Conservation (phyloP, 2,797 vertebrate genomes). For the Sebastes hopkinsi region DNA sequence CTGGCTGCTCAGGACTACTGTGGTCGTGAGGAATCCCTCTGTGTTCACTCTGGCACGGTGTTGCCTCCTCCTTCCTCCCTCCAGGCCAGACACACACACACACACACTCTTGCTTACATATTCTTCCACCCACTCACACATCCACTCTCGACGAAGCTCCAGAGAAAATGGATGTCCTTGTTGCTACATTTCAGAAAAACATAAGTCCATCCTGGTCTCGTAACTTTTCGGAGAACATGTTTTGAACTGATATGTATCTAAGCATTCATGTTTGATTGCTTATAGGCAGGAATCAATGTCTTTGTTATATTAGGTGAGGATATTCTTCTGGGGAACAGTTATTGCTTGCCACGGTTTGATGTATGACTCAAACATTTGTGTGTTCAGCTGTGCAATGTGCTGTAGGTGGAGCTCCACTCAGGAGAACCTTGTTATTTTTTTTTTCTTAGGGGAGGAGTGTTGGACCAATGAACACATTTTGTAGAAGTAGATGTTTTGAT, state of each 20-base stretch:
- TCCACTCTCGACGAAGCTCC: conserved; percentile 37
- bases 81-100: neutral
- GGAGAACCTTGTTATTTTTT: conserved; percentile 39
- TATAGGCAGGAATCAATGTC: neutral
- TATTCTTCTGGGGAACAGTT: conserved; percentile 7
- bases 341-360: conserved; percentile 38
- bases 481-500: conserved; percentile 59
- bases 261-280: conserved; percentile 1
- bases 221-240: conserved; percentile 2
- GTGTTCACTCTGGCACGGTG: conserved; percentile 38
- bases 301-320: conserved; percentile 9
- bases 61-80: conserved; percentile 19
- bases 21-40: conserved; percentile 46
- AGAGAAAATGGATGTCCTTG: conserved; percentile 44
- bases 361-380: conserved; percentile 65
- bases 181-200: conserved; percentile 19
- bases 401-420: conserved; percentile 70
- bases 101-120: conserved; percentile 57
- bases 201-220: neutral
- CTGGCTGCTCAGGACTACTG: conserved; percentile 14
- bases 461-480: conserved; percentile 49
- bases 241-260: neutral
- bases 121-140: conserved; percentile 59
- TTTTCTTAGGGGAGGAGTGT: conserved; percentile 45
- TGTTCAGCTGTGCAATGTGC: conserved; percentile 59